Conservation (phyloP, 2,888 invertebrate species). For the Mythimna impura region DNA sequence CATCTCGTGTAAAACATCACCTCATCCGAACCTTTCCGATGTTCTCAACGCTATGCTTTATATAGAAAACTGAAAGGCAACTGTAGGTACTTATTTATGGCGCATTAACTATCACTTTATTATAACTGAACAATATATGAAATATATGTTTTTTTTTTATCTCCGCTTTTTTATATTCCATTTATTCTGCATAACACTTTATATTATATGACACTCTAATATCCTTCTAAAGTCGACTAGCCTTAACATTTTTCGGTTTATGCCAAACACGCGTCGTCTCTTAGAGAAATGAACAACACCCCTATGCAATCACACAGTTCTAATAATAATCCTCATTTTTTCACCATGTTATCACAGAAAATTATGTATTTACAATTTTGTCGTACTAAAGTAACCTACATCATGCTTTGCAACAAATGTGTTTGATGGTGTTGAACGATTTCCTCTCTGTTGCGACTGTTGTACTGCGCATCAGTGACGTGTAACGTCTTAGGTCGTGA, state of each 20-base stretch:
- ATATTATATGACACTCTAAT: slow-evolving; percentile 50
- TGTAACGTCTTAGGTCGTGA: slow-evolving; percentile 10
- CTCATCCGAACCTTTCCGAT: slow-evolving; percentile 31
- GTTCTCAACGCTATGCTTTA: slow-evolving; percentile 1
- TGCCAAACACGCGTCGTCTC: slow-evolving; percentile 80
- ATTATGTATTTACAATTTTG: slow-evolving; percentile 91
- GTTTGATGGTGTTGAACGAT: slow-evolving; percentile 79
- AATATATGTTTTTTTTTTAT: slow-evolving; percentile 20
- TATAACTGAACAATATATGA: slow-evolving; percentile 46
- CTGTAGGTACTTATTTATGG: slow-evolving; percentile 27
- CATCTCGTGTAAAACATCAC: slow-evolving; percentile 36
- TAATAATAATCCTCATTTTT: slow-evolving; percentile 87
- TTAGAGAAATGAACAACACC: slow-evolving; percentile 85
- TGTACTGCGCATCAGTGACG: slow-evolving; percentile 45
- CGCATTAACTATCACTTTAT: slow-evolving; percentile 30
- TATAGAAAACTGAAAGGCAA: slow-evolving; percentile 8
- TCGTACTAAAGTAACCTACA: slow-evolving; percentile 87
- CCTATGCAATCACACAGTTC: slow-evolving; percentile 90
- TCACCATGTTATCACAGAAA: slow-evolving; percentile 91
- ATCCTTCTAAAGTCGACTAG: slow-evolving; percentile 47
- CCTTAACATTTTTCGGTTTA: slow-evolving; percentile 58
- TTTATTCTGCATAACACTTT: slow-evolving; percentile 28
- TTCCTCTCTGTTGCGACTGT: slow-evolving; percentile 73
- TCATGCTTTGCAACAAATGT: slow-evolving; percentile 85
- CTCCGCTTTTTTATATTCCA: slow-evolving; percentile 20